Evolutionary conservation across 2,797 vertebrate species (phyloP), one percentile per base, ranked within the genome.

Genomic region (Percopsis omiscomaycus): DNA sequence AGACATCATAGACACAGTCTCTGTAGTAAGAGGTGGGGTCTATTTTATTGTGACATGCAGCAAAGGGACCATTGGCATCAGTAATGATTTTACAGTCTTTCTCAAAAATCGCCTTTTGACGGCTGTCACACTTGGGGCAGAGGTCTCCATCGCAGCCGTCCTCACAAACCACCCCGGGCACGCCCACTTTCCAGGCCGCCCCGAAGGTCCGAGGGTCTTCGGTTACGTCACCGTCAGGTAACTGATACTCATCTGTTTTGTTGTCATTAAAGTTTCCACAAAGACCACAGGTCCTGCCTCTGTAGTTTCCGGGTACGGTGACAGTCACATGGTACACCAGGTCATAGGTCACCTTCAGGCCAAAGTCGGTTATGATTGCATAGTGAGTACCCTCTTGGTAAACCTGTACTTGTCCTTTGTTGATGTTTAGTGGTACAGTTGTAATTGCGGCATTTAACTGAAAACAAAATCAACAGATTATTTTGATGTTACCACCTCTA

Each of bases 161-260:
- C 2, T 73, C 60, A n/a, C 80, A 86, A 15, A 78, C 61, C 57
- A 78, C 61, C 0, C 51, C 46, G 0, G 54, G 55, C 32, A 67
- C 62, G 0, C 2, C 16, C 4, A 73, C 61, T 68, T 73, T 86
- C 90, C 89, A 0, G 53, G 82, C 0, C 42, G 70, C 0, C 22
- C 77, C 64, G 68, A 89, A 37, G 66, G 77, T 71, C 78, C 73
- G 71, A 59, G 83, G 5, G 66, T 90, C 73, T 30, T 80, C 55
- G 72, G 89, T 10, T 65, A 78, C 22, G 66, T 80, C 63, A 75
- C 91, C 75, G 61, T 68, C 14, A 64, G 91, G 90, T 59, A 91
- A 82, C 78, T 83, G 62, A 13, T 86, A 63, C 44, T 87, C 71
- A 13, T 83, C 74, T 0, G 44, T 51, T 5, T 53, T 6, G 0